Conservation (phyloP, 2,888 invertebrate genomes). For the Eremobia ochroleuca region DNA sequence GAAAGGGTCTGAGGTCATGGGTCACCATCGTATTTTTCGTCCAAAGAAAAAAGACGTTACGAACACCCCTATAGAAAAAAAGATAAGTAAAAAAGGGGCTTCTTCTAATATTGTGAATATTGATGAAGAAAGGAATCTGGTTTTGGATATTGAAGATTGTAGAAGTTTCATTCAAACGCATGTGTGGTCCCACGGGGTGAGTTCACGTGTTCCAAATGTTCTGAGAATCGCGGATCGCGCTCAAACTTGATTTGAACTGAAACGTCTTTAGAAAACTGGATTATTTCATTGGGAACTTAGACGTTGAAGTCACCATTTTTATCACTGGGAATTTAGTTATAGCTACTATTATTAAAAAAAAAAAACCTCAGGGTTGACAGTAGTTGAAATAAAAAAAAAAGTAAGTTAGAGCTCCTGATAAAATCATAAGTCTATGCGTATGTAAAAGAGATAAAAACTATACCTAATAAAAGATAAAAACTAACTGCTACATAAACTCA, state of each 20-base stretch:
- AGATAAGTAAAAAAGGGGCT: constrained; percentile 87
- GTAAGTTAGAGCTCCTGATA: not conserved
- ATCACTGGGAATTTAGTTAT: constrained; percentile 25
- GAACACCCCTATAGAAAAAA: constrained; percentile 81
- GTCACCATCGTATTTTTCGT: constrained; percentile 87
- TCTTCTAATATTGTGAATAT: constrained; percentile 90
- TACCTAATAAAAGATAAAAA: constrained; percentile 61
- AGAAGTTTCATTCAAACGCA: constrained; percentile 78
- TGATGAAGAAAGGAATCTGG: constrained; percentile 90
- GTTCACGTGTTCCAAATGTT: constrained; percentile 80
- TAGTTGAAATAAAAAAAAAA: not conserved
- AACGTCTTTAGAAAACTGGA: constrained; percentile 59
- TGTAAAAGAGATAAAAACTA: not conserved
- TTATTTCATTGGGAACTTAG: constrained; percentile 46
- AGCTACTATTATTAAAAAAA: constrained; percentile 22
- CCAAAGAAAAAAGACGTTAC: constrained; percentile 89
- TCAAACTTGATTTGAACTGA: constrained; percentile 77
- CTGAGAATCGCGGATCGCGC: constrained; percentile 76
- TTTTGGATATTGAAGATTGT: constrained; percentile 83
- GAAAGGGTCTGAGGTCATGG: constrained; percentile 87
- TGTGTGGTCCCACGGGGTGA: constrained; percentile 88
- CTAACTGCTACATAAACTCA: constrained; percentile 72
- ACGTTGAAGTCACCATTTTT: constrained; percentile 25
- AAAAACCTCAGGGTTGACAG: not conserved
- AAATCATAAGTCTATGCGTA: not conserved